Evolutionary conservation across 2,113 vertebrate genomes (phyloP), one percentile per base, ranked within the genome.

Genomic region (Mobula birostris): DNA sequence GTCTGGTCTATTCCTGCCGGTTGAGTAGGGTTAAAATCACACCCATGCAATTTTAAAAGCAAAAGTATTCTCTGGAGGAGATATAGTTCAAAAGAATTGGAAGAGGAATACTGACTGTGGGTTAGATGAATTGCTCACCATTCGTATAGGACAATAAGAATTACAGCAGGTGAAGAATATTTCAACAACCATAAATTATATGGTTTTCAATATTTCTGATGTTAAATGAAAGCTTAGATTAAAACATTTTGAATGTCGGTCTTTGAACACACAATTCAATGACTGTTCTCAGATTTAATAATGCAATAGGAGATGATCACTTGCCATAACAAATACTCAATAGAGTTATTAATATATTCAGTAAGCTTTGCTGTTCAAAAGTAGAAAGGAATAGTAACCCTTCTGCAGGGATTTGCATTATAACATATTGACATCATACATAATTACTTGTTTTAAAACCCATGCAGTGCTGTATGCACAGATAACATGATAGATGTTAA

Each of bases 371-470:
- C 5, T 91, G 61, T 91, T 68, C 36, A 48, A 91, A 83, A 91
- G 68, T 91, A 29, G 66, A 32, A 63, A 91, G 12, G 29, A 66
- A 15, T 32, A 68, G n/a, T 63, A 32, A 32, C 6, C 32, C 66
- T 91, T 91, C 61, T 85, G 63, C 61, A 61, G 32, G n/a, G 63
- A 91, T 68, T 91, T n/a, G 66, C 14, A 36, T 19, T 2, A 7
- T 68, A n/a, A 91, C 17, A 36, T 21, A 32, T 27, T 90, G 58
- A 68, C 61, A 90, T 17, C 87, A 61, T 32, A 66, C 36, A 68
- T 90, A 90, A 90, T 90, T 68, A 63, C 63, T 66, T 91, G 87
- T 91, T 91, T 91, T 91, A 14, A 29, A 91, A 91, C 29, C 12
- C 87, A 68, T 68, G n/a, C 63, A 68, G 63, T 68, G 63, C 24